A percentile compares a stretch with the other conserved stretches of the same genome.
These are phyloP conservation scores for Coregonus clupeaformis DNA, from an alignment of 2,113 vertebrate species.

Conservation along the genomic window DNA sequence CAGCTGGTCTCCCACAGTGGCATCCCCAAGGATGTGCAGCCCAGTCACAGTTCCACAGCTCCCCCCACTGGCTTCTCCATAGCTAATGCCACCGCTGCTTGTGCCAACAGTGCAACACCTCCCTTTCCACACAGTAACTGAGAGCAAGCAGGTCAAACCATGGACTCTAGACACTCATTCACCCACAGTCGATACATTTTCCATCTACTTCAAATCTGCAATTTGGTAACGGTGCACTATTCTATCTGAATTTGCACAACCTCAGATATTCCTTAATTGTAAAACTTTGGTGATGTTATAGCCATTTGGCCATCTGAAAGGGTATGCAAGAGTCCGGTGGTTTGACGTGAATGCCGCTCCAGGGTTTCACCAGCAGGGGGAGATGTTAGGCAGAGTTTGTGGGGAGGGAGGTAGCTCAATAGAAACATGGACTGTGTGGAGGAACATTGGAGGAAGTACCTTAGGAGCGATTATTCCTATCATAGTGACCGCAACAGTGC, in stretches of 20 bases:
- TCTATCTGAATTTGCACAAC: slow-evolving; percentile 66
- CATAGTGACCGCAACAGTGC: slow-evolving; percentile 36
- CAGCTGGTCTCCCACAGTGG: slow-evolving; percentile 97
- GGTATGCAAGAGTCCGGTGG: slow-evolving; percentile 40
- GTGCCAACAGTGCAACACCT: slow-evolving; percentile 87
- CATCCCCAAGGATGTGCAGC: slow-evolving; percentile 98
- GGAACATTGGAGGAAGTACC: slow-evolving; percentile 69
- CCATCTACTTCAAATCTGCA: slow-evolving; percentile 48
- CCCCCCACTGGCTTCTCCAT: slow-evolving; percentile 93
- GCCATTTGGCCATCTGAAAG: slow-evolving; percentile 15
- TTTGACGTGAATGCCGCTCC: slow-evolving; percentile 40
- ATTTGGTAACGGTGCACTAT: slow-evolving; percentile 66
- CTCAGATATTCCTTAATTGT: slow-evolving; percentile 41
- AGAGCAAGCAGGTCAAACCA: slow-evolving; percentile 36
- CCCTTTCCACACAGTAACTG: slow-evolving; percentile 88
- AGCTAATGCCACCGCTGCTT: slow-evolving; percentile 90
- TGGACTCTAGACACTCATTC: slow-evolving; percentile 42
- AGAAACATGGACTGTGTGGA: slow-evolving; percentile 28
- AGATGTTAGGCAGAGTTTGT: slow-evolving; percentile 19
- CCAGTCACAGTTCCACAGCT: slow-evolving; percentile 98
- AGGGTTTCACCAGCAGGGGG: slow-evolving; percentile 39
- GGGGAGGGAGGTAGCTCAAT: neutral
- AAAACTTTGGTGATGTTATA: slow-evolving; percentile 13
- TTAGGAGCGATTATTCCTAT: slow-evolving; percentile 52
- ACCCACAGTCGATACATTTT: slow-evolving; percentile 27